These are phyloP conservation scores for Labeo calbasu DNA, from an alignment of 2,797 vertebrate genomes.

Conservation along the genomic window DNA sequence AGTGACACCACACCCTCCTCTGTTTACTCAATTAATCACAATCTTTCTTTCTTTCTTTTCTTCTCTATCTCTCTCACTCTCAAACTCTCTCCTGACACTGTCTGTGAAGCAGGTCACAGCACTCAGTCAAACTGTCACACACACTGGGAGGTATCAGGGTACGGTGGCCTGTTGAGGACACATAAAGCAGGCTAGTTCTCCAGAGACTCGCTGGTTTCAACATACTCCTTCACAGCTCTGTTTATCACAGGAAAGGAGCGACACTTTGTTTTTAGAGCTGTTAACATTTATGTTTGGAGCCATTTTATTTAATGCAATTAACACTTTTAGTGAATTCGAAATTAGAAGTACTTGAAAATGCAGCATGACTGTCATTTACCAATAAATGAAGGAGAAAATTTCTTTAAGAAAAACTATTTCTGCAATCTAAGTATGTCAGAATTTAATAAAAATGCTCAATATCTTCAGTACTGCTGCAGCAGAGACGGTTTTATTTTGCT, in stretches of 20 bases:
- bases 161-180: constrained; percentile 23
- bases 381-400: not conserved
- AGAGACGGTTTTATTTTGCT: not conserved
- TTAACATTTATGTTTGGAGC: not conserved
- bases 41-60: constrained; percentile 27
- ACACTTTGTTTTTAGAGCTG: constrained; percentile 4
- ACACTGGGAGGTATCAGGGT: constrained; percentile 12
- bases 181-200: constrained; percentile 16
- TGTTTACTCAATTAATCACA: constrained; percentile 38
- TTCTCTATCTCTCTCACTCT: constrained; percentile 14
- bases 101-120: constrained; percentile 27
- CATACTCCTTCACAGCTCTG: not conserved
- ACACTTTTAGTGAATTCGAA: not conserved
- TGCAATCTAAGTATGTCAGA: not conserved
- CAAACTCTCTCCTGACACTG: constrained; percentile 32
- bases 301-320: not conserved
- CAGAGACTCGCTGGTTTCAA: not conserved
- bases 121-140: constrained; percentile 35
- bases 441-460: not conserved
- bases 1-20: constrained; percentile 37
- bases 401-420: not conserved
- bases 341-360: not conserved
- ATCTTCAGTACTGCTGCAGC: not conserved
- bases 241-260: not conserved
- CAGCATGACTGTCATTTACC: not conserved